These are phyloP conservation scores for Nixonia krombeini DNA, from an alignment of 1,140 invertebrate species.

Conservation along the genomic window DNA sequence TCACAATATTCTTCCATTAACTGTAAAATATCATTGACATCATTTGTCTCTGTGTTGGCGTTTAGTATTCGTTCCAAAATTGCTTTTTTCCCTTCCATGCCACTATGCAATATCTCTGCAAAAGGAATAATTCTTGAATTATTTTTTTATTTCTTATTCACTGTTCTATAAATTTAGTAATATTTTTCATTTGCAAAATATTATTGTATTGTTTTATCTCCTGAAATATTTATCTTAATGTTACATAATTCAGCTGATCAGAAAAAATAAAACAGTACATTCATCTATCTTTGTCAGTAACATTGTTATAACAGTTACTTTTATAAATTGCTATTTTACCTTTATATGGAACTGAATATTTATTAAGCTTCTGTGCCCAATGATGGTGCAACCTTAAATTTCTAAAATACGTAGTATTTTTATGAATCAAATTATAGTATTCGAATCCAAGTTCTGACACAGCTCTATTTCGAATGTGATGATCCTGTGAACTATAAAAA, in stretches of 20 bases:
- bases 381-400: constrained; percentile 46
- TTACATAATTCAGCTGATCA: no score
- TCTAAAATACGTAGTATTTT: constrained; percentile 35
- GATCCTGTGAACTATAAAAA: constrained; percentile 35
- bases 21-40: constrained; percentile 41
- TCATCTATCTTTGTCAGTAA: no score
- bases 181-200: not conserved
- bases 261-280: not conserved
- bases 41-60: constrained; percentile 20
- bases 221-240: no score
- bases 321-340: constrained; percentile 26
- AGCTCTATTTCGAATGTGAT: constrained; percentile 43
- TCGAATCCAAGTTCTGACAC: constrained; percentile 53
- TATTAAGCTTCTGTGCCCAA: constrained; percentile 52
- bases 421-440: constrained; percentile 51
- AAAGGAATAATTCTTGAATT: constrained; percentile 19
- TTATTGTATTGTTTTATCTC: not conserved
- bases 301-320: no score
- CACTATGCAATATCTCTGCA: constrained; percentile 55
- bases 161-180: not conserved
- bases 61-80: constrained; percentile 59
- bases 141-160: not conserved
- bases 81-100: constrained; percentile 44
- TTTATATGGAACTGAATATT: constrained; percentile 54
- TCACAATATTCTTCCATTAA: constrained; percentile 60